Evolutionary conservation across 2,888 invertebrate genomes (phyloP).

Genomic region (Digitonthophagus gazella): DNA sequence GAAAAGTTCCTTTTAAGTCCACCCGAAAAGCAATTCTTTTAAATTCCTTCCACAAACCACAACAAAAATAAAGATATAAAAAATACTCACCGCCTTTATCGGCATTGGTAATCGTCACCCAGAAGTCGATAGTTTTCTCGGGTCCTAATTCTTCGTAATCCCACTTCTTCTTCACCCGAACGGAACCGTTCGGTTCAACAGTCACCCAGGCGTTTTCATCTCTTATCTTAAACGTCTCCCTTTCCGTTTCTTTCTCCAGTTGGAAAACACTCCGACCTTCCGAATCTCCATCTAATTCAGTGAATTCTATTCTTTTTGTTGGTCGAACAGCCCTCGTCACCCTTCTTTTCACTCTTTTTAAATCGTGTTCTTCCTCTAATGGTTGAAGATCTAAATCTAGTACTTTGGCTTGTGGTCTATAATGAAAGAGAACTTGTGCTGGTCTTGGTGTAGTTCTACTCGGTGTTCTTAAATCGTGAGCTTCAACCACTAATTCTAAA

Average conservation of each 20-base stretch:
- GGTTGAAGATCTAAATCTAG: conserved; percentile 57
- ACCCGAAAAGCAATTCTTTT: not conserved
- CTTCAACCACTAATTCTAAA: conserved; percentile 70
- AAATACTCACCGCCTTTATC: conserved; percentile 77
- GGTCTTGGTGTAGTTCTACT: conserved; percentile 68
- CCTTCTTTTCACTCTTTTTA: conserved; percentile 71
- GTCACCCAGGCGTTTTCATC: conserved; percentile 94
- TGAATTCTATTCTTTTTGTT: conserved; percentile 90
- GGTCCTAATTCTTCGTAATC: conserved; percentile 93
- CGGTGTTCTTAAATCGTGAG: conserved; percentile 78
- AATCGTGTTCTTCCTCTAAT: conserved; percentile 52
- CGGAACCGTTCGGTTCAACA: conserved; percentile 87
- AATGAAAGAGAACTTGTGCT: conserved; percentile 75
- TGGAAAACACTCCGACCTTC: conserved; percentile 87
- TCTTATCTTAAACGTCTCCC: conserved; percentile 89
- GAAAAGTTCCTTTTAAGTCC: too few relatives aligned
- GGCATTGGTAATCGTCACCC: conserved; percentile 90
- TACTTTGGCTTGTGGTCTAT: conserved; percentile 57
- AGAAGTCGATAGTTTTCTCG: conserved; percentile 93
- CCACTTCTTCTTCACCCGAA: conserved; percentile 94
- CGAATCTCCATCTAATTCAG: conserved; percentile 85
- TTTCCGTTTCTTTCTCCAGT: conserved; percentile 86
- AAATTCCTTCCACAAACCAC: too few relatives aligned
- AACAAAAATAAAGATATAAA: conserved; percentile 9
- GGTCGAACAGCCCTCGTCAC: conserved; percentile 90